Evolutionary conservation across 2,888 invertebrate species (phyloP), one percentile per base, ranked within the genome.

Genomic region (Dicyrtomina minuta): DNA sequence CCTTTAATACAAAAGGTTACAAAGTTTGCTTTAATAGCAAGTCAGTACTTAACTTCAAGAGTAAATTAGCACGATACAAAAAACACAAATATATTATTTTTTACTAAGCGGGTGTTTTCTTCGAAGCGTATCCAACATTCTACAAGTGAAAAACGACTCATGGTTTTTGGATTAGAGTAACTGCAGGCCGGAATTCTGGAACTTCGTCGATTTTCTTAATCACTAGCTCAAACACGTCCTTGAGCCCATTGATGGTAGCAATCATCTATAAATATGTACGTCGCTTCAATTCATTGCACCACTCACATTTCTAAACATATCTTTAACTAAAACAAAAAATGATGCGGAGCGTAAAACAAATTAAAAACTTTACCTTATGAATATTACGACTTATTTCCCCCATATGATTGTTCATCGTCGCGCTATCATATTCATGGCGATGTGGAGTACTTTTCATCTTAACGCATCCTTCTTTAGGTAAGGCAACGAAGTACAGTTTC

Each of bases 401-500:
- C 15, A 51, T 55, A 20, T 65, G 55, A 26, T 41, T 65, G 6
- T 55, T 15, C 65, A 65, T 65, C 1, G 65, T 65, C 15, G 24
- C 24, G 41, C 51, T 51, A 39, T 65, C 65, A 17, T 65, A 65
- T 22, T 41, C 41, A 55, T 65, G 65, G 13, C 55, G 27, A 41
- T 65, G 65, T 24, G 65, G 65, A 26, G 55, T 26, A 20, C 55
- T 33, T 53, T 41, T 39, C 2, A 65, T 41, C 20, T 65, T 53
- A 4, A 65, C 65, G 33, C 65, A 65, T 24, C 39, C 65, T 12
- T 65, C 65, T 43, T 65, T 65, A 2, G 65, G 65, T 39, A 65
- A 41, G 2, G 65, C 65, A 17, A 65, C 65, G 41, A 65, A 65
- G 24, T 65, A 65, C 4, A 65, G 39, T 22, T 65, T 65, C 65